A percentile compares a stretch with the other conserved stretches of the same genome.
Conservation (phyloP, 2,113 vertebrate species). For the Oreochromis spilurus region DNA sequence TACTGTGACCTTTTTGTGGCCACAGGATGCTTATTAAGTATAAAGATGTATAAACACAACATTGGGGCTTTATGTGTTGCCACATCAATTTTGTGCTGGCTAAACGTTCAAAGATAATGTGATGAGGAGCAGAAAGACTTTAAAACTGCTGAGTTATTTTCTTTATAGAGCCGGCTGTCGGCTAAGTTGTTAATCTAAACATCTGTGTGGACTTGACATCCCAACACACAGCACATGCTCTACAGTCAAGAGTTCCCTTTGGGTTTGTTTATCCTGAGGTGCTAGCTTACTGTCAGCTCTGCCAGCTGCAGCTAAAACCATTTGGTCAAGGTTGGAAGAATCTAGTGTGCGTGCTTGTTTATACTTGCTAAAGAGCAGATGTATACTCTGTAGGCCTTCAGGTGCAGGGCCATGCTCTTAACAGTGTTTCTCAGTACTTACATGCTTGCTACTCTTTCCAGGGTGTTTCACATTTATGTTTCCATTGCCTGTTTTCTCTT, state of each 20-base stretch:
- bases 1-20: neutral
- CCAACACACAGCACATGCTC: neutral
- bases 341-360: neutral
- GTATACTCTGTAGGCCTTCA: neutral
- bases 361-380: neutral
- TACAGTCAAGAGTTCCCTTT: neutral
- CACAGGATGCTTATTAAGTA: neutral
- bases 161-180: neutral
- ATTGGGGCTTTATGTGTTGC: neutral
- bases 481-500: neutral
- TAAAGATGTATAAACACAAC: neutral
- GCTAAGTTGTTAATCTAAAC: neutral
- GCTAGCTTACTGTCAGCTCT: neutral
- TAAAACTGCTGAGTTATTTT: neutral
- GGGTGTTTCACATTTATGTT: conserved; percentile 11
- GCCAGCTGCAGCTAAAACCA: conserved; percentile 13
- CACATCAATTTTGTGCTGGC: neutral
- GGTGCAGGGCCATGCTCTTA: neutral
- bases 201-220: neutral
- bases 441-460: neutral
- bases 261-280: conserved; percentile 17
- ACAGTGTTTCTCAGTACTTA: neutral
- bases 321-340: conserved; percentile 10
- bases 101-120: neutral
- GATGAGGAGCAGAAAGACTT: neutral